Percentiles rank a stretch among this genome's conserved stretches.
These are phyloP conservation scores for Geopemphigus sp. DNA, from an alignment of 1,140 invertebrate genomes.

Conservation along the genomic window DNA sequence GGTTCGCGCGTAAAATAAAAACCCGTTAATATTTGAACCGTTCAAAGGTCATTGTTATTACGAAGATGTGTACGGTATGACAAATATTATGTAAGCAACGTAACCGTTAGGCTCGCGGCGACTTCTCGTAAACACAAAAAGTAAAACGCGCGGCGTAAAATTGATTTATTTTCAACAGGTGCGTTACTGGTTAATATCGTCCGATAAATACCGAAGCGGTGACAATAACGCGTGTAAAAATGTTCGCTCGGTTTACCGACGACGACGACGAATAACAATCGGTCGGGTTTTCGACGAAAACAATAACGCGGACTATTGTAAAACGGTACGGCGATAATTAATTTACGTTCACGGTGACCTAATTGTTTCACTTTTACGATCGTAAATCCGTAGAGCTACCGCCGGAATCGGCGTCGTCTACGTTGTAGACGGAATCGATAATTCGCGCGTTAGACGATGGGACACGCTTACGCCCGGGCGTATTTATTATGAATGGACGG, in stretches of 20 bases:
- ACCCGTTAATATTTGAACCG: neutral
- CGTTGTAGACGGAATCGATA: neutral
- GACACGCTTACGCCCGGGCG: too few relatives aligned
- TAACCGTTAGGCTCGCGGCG: neutral
- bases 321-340: slow-evolving; percentile 1
- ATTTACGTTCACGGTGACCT: neutral
- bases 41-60: neutral
- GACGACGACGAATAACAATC: too few relatives aligned
- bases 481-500: too few relatives aligned
- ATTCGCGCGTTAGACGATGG: too few relatives aligned
- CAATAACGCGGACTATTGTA: neutral
- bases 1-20: neutral
- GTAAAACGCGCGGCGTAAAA: too few relatives aligned
- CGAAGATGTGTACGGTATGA: neutral
- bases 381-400: neutral
- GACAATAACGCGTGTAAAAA: too few relatives aligned
- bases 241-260: neutral
- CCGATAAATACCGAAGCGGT: too few relatives aligned
- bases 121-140: too few relatives aligned
- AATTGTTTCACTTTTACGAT: slow-evolving; percentile 29
- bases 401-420: neutral
- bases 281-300: neutral
- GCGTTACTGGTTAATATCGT: too few relatives aligned
- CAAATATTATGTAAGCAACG: neutral
- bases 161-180: too few relatives aligned